Evolutionary conservation across 64 coral and sea anemone genomes (phyloP), one percentile per base, ranked within the genome.

Genomic region (Trachythela sp.): DNA sequence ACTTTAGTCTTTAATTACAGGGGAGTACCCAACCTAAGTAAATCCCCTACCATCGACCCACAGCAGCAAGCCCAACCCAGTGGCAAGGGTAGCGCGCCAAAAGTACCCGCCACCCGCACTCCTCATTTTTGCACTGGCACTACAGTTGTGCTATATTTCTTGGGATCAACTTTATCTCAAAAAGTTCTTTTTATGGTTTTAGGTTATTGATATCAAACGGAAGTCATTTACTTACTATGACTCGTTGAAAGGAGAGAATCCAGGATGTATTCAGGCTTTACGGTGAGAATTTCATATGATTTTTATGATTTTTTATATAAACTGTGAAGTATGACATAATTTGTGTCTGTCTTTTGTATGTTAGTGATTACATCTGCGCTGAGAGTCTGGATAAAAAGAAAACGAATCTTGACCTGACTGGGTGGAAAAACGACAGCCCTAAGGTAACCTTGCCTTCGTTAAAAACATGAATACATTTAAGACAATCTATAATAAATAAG

Each of bases 381-480:
- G 75, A 80, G 30, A 80, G 75, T 80, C 30, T 80, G 32, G 75
- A 80, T 39, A 80, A 80, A 39, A 80, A 80, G 37, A 80, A 80
- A 36, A 35, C 32, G 37, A 35, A 9, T 11, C 38, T 80, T 80
- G 75, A 80, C 20, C 75, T 80, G 31, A 80, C 75, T 80, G 75
- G 75, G 20, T 80, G 75, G 75, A 80, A 80, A 20, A 37, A 39
- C 37, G 75, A 80, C 75, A 37, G 33, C 75, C 75, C 75, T 15
- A 80, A 80, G 75, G 75, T 80, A 80, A 36, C 1, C 30, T 35
- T 80, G 4, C 30, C 33, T 30, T 29, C 11, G 20, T 80, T 35
- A 68, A 68, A 6, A 11, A 45, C 11, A 45, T 4, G 4, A 45
- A 6, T 6, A 45, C 59, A 68, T n/a, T n/a, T n/a, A n/a, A n/a